Percentiles rank a stretch among this genome's conserved stretches.
Conservation (phyloP, 2,113 vertebrate genomes). For the Eretmochelys imbricata region DNA sequence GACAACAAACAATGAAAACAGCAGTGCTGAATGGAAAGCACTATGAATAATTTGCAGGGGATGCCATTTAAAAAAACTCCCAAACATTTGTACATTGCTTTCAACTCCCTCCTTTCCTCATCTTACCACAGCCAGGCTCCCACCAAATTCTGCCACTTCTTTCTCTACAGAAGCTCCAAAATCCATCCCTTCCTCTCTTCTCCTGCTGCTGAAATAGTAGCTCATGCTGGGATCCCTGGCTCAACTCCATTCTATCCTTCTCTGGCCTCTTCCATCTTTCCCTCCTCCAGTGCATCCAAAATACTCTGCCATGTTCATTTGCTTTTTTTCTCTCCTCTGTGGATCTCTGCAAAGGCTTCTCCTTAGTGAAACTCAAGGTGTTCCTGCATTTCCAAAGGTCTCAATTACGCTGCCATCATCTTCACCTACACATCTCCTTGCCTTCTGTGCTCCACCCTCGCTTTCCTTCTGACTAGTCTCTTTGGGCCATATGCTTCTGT, state of each 20-base stretch:
- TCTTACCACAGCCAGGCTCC: background rate
- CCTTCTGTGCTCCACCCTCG: background rate
- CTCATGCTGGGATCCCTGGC: too few relatives aligned
- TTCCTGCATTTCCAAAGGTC: background rate
- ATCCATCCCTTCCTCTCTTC: accelerated
- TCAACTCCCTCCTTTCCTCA: background rate
- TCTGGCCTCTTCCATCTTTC: background rate
- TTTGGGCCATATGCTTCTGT: background rate
- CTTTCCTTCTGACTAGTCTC: background rate
- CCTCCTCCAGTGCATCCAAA: background rate
- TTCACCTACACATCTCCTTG: background rate
- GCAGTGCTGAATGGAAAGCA: background rate
- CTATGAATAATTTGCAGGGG: background rate
- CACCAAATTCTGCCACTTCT: background rate
- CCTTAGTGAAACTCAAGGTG: too few relatives aligned
- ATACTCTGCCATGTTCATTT: background rate
- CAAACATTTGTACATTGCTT: background rate
- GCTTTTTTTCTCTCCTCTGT: background rate
- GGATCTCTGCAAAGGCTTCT: background rate
- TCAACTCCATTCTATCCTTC: background rate
- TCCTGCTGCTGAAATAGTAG: background rate
- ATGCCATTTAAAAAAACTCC: background rate
- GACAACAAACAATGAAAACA: background rate
- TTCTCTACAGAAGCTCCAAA: background rate
- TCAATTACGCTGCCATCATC: background rate